Evolutionary conservation across 2,113 vertebrate genomes (phyloP).

Genomic region (Heterotilapia buettikoferi): DNA sequence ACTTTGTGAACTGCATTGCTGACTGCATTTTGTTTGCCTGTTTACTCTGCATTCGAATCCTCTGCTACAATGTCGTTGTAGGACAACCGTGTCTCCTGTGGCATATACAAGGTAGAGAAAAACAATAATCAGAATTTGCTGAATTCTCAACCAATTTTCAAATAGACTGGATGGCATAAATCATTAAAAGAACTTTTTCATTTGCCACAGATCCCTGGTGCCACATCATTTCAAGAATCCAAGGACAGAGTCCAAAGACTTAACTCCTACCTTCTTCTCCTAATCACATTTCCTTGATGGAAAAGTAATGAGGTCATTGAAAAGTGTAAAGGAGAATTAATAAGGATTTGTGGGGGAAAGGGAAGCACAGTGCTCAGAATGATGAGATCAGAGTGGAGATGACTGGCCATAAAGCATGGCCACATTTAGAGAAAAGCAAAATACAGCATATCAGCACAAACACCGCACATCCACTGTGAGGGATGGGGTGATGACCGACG

Average conservation of each 20-base stretch:
- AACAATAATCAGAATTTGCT: background rate
- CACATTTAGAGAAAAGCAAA: background rate
- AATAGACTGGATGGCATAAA: background rate
- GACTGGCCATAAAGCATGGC: background rate
- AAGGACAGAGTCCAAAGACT: background rate
- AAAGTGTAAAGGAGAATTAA: background rate
- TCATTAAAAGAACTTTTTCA: background rate
- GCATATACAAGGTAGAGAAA: background rate
- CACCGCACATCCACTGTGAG: background rate
- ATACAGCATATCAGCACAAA: background rate
- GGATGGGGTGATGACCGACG: background rate
- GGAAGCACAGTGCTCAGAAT: background rate
- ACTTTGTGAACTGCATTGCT: background rate
- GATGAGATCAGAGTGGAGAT: background rate
- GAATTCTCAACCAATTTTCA: background rate
- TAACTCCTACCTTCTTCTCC: background rate
- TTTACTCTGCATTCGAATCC: background rate
- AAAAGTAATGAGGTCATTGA: background rate
- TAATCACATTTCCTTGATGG: background rate
- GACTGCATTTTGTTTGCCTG: background rate
- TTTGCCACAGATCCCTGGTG: background rate
- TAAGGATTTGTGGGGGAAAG: background rate
- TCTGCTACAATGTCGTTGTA: background rate
- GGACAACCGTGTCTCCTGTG: background rate
- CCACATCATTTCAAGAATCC: background rate